These are phyloP conservation scores for Daubentonia madagascariensis DNA, from an alignment of 2,113 vertebrate genomes.

Conservation along the genomic window DNA sequence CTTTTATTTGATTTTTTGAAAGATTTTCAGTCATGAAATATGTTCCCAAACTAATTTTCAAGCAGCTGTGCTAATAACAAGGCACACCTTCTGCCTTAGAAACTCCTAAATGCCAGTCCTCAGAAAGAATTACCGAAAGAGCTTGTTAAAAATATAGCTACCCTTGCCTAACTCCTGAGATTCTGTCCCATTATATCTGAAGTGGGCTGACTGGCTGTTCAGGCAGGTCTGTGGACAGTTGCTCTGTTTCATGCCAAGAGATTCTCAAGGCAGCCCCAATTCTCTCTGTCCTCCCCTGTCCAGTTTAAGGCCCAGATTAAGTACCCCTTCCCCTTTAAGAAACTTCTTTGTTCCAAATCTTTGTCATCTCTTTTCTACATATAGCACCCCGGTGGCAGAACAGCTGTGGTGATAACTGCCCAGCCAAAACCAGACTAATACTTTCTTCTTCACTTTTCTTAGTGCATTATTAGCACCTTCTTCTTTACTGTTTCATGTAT, in stretches of 20 bases:
- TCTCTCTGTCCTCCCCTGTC: not conserved
- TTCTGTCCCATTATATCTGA: not conserved
- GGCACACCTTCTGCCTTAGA: not conserved
- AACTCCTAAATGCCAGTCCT: not conserved
- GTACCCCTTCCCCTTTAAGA: not conserved
- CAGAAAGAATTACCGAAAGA: not conserved
- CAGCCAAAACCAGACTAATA: not conserved
- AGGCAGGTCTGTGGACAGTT: not conserved
- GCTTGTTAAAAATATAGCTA: not conserved
- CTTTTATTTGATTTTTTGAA: not conserved
- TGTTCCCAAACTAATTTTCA: slow-evolving; percentile 15
- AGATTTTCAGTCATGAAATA: not conserved
- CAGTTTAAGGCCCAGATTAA: not conserved
- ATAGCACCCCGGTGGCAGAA: not conserved
- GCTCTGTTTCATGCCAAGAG: not conserved
- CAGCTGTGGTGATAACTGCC: not conserved
- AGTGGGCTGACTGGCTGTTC: not conserved
- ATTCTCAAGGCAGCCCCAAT: not conserved
- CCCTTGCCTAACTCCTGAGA: not conserved
- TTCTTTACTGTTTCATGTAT: not conserved
- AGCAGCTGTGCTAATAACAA: slow-evolving; percentile 13
- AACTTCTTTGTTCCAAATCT: not conserved
- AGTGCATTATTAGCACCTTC: not conserved
- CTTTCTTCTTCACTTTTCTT: not conserved
- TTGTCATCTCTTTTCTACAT: not conserved